Evolutionary conservation across 92 coral and sea anemone species (phyloP).

Genomic region (Diadumene lineata): DNA sequence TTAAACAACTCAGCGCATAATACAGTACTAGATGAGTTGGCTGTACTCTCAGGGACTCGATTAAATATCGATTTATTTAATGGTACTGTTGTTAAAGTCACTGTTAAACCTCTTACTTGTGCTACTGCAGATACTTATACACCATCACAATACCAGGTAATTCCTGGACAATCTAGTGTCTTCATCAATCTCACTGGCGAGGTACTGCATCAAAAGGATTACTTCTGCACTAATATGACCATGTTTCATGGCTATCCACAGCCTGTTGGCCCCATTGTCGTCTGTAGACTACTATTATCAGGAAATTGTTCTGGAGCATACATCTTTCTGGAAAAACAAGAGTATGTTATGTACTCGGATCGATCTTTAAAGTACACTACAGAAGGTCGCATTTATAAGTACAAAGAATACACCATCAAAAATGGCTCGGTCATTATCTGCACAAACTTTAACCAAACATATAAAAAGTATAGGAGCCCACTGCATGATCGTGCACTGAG

Average conservation of each 20-base stretch:
- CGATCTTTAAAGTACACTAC: constrained; percentile 34
- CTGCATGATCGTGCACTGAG: neutral
- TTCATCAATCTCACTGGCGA: constrained; percentile 27
- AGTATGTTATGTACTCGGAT: constrained; percentile 34
- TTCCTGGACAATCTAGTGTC: constrained; percentile 10
- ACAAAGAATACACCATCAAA: constrained; percentile 14
- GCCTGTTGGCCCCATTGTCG: constrained; percentile 27
- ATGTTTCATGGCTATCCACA: neutral
- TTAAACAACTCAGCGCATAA: neutral
- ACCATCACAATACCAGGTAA: constrained; percentile 9
- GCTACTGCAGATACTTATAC: constrained; percentile 12
- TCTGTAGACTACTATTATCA: constrained; percentile 31
- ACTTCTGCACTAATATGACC: constrained; percentile 2
- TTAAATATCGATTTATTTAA: neutral
- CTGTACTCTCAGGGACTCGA: neutral
- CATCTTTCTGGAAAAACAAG: constrained; percentile 21
- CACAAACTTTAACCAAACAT: constrained; percentile 8
- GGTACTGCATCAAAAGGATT: constrained; percentile 16
- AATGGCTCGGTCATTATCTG: constrained; percentile 42
- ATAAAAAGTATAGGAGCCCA: neutral
- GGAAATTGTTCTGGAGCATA: constrained; percentile 29
- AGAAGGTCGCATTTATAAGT: constrained; percentile 15
- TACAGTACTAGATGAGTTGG: neutral
- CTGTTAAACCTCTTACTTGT: constrained; percentile 29
- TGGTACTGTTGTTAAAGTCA: constrained; percentile 13